Base-by-base conservation (phyloP, 2,888 invertebrate species). In the Nephrotoma flavescens region DNA sequence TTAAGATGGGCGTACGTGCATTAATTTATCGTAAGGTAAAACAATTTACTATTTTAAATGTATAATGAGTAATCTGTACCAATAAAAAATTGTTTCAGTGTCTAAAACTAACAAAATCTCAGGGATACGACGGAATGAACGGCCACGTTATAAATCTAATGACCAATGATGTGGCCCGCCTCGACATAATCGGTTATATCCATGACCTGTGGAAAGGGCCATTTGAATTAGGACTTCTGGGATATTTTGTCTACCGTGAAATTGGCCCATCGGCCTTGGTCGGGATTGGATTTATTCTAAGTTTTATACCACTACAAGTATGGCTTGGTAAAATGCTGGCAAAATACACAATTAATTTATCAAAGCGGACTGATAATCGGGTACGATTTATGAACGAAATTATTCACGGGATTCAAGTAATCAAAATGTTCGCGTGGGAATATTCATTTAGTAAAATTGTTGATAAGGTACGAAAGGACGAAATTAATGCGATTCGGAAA, bases 151-250 rank as follows among this genome's bases (percentile, higher is more conserved):
- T 98, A 44, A 98, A 98, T 91, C 93, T 99, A n/a, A 92, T 99
- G 87, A 97, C 98, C 0, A 99, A 98, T 90, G 99, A 99, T 91
- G 97, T 99, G 88, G 96, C 96, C 89, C 94, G 96, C 86, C 98
- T 99, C 91, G 99, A 99, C 90, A 94, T 97, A 90, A 96, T 96
- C 11, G 94, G 97, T 87, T 96, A 98, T 90, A 92, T 97, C 4
- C 98, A 98, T 91, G 98, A 96, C 90, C 92, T 97, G 42, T 97
- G 98, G 97, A 95, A 98, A 87, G 98, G 97, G 0, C 97, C 98
- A 0, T 90, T 97, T 19, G 96, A 92, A 87, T 90, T 91, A 0
- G 19, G 91, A 0, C 86, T 92, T 1, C 90, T 92, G 71, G 91
- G 92, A 0, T 93, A 91, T 87, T 93, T 95, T n/a, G 92, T 94